Percentiles rank a stretch among this genome's conserved stretches.
These are phyloP conservation scores for Jacana jacana DNA, from an alignment of 2,113 vertebrate species.

Conservation along the genomic window DNA sequence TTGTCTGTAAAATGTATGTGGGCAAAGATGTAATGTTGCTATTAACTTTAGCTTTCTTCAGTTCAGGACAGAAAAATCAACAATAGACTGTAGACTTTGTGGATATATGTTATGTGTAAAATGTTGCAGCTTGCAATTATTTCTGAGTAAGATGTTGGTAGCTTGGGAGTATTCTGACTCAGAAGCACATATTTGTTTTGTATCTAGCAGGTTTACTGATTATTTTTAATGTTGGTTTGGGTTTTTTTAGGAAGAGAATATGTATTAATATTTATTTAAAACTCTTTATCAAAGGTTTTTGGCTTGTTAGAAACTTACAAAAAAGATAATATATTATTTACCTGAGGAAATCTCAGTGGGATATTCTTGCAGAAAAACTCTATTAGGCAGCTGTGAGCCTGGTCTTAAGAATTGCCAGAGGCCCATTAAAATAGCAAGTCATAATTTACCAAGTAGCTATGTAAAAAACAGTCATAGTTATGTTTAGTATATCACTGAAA, in stretches of 20 bases:
- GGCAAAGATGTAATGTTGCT: neutral
- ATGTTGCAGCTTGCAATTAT: neutral
- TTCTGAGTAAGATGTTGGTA: neutral
- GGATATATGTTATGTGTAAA: neutral
- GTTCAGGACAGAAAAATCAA: neutral
- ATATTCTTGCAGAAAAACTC: neutral
- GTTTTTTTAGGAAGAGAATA: neutral
- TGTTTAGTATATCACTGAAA: neutral
- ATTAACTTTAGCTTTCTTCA: neutral
- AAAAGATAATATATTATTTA: neutral
- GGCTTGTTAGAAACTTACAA: neutral
- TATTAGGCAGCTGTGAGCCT: neutral
- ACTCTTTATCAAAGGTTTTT: neutral
- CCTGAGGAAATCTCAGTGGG: neutral
- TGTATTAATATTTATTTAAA: neutral
- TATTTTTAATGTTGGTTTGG: neutral
- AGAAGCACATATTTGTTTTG: neutral
- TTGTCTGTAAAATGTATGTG: neutral
- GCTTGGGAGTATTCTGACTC: neutral
- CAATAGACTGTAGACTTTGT: neutral
- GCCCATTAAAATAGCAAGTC: neutral
- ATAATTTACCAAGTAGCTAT: neutral
- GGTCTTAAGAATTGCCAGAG: neutral
- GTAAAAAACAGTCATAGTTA: neutral
- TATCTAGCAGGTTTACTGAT: neutral